Conservation (phyloP, 2,113 vertebrate species). For the Pao palembangensis region DNA sequence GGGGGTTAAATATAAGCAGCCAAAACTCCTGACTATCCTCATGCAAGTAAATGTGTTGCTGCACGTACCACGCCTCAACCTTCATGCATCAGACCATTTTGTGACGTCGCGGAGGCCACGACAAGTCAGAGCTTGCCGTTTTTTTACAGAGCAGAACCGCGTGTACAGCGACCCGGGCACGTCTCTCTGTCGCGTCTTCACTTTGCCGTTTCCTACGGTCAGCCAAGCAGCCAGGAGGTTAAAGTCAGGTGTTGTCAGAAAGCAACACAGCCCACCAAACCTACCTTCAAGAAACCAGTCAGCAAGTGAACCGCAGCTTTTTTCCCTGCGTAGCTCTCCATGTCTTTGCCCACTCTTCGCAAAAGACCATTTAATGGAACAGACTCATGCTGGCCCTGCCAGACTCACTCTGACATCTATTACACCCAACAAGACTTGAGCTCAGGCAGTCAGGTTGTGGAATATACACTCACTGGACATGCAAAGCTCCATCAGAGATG, state of each 20-base stretch:
- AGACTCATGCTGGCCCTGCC: slow-evolving; percentile 16
- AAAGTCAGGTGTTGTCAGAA: neutral
- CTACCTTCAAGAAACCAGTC: slow-evolving; percentile 29
- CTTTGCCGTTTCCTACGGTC: neutral
- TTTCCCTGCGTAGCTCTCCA: slow-evolving; percentile 28
- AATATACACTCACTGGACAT: slow-evolving; percentile 34
- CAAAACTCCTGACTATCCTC: neutral
- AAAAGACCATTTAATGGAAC: slow-evolving; percentile 1
- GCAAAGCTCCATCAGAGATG: slow-evolving; percentile 49
- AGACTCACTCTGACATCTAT: slow-evolving; percentile 50
- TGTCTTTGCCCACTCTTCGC: too few relatives aligned
- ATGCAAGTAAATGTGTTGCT: neutral
- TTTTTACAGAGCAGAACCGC: slow-evolving; percentile 12
- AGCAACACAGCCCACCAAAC: slow-evolving; percentile 4
- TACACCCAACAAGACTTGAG: slow-evolving; percentile 46
- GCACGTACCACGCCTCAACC: slow-evolving; percentile 21
- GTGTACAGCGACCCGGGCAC: slow-evolving; percentile 22
- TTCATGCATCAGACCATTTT: slow-evolving; percentile 2
- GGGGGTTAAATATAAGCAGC: too few relatives aligned
- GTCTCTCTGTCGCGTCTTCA: slow-evolving; percentile 22
- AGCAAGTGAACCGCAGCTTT: slow-evolving; percentile 18
- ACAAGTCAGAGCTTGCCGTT: slow-evolving; percentile 25
- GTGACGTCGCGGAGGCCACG: slow-evolving; percentile 24
- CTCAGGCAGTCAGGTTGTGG: slow-evolving; percentile 44
- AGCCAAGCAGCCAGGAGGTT: neutral